A percentile compares a stretch with the other conserved stretches of the same genome.
phyloP scores from a whole-genome alignment of 2,888 invertebrate species.

The Macrophya annulata region DNA sequence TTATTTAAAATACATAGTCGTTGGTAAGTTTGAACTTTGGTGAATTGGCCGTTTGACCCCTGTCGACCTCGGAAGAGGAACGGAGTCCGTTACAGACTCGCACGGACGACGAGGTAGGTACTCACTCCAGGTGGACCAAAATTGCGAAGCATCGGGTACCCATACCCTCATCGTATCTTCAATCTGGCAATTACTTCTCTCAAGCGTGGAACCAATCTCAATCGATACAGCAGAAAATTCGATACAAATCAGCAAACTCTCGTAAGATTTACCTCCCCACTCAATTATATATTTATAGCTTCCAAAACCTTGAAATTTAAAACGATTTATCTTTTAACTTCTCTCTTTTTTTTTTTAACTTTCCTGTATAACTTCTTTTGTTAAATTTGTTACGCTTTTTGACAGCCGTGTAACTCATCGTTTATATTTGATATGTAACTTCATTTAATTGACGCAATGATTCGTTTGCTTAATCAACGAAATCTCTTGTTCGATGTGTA shows the following conservation, averaged over 20 bases:
- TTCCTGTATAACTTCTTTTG: background rate
- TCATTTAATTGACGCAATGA: too few relatives aligned
- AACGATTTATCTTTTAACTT: background rate
- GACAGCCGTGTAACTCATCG: too few relatives aligned
- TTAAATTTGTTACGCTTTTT: background rate
- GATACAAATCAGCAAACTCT: conserved; percentile 26
- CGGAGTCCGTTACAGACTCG: conserved; percentile 38
- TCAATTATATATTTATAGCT: conserved; percentile 32
- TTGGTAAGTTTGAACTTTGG: conserved; percentile 14
- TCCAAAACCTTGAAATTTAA: conserved; percentile 1
- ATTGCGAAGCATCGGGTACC: conserved; percentile 63
- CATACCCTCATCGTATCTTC: conserved; percentile 62
- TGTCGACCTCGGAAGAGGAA: conserved; percentile 47
- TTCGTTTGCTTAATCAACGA: too few relatives aligned
- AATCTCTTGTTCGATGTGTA: background rate
- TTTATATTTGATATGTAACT: too few relatives aligned
- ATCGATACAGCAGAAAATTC: conserved; percentile 63
- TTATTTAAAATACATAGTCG: conserved; percentile 51
- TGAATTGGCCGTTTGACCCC: conserved; percentile 50
- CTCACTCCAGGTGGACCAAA: conserved; percentile 58
- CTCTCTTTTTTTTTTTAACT: background rate
- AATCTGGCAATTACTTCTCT: conserved; percentile 70
- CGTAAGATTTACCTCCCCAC: conserved; percentile 14
- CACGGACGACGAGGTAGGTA: conserved; percentile 30
- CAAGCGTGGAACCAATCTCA: conserved; percentile 66